phyloP scores from a whole-genome alignment of 1,140 invertebrate species.

The Microplitis mediator region DNA sequence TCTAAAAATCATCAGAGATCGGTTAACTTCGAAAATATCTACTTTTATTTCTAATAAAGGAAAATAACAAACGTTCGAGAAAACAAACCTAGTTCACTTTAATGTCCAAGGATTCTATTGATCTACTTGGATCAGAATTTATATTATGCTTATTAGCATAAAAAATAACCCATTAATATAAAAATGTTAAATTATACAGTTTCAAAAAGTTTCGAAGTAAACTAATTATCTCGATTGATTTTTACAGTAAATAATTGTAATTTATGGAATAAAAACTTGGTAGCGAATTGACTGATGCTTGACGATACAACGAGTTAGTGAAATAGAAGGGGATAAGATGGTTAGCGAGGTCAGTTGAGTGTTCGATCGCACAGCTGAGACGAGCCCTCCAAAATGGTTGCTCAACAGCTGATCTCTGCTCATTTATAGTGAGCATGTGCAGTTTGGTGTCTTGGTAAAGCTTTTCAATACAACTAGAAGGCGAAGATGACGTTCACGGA shows the following conservation, averaged over 20 bases:
- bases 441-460: slow-evolving; percentile 12
- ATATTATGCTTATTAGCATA: too few relatives aligned
- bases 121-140: too few relatives aligned
- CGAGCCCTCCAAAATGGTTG: slow-evolving; percentile 55
- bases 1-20: too few relatives aligned
- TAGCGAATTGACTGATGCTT: background rate
- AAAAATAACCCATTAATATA: too few relatives aligned
- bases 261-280: background rate
- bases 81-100: too few relatives aligned
- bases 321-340: slow-evolving; percentile 25
- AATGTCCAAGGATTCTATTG: too few relatives aligned
- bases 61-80: too few relatives aligned
- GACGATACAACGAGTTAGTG: background rate
- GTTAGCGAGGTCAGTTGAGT: slow-evolving; percentile 54
- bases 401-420: slow-evolving; percentile 59
- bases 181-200: too few relatives aligned
- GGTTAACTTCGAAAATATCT: too few relatives aligned
- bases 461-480: background rate
- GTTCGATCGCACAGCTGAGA: slow-evolving; percentile 30
- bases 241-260: background rate
- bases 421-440: slow-evolving; percentile 36
- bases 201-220: too few relatives aligned
- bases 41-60: too few relatives aligned
- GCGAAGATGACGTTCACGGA: background rate
- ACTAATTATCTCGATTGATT: too few relatives aligned